Base-by-base conservation (phyloP, 2,797 vertebrate species). In the Aythya fuligula region DNA sequence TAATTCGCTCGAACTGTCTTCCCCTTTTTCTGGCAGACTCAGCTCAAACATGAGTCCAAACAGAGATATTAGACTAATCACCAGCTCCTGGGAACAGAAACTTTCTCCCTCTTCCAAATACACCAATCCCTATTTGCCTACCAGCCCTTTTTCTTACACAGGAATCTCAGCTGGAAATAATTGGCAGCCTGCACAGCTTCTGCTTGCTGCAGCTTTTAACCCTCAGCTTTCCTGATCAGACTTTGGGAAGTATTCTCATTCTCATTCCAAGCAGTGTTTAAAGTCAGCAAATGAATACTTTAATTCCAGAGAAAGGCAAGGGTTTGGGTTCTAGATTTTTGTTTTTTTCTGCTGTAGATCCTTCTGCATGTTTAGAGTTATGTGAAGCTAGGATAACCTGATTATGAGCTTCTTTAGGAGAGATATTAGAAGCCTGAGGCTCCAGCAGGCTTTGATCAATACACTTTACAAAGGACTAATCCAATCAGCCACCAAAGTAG, bases 151-250 rank as follows among this genome's bases (percentile, higher is more conserved):
- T 49, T 80, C 64, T 90, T 57, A 74, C 54, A 80, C 19, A 39
- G 49, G 25, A 85, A 77, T 77, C 69, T 85, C 86, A 87, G 34
- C n/a, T 93, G 93, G 65, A 93, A 92, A 77, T 91, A 82, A 87
- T 20, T 89, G 90, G 32, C 53, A 88, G n/a, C 32, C 41, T 75
- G n/a, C 13, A 49, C 43, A 85, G 32, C 43, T 94, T 94, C 53
- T 85, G 3, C 38, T 87, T 82, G 54, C n/a, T 61, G 22, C 24
- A 87, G 32, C 30, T 93, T 95, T 95, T 96, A 95, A 91, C 75
- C 22, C 72, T 80, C 45, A 74, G 58, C 12, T 7, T 80, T 79
- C 89, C 54, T 78, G 54, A 58, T 72, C 51, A 70, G 43, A 20
- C 41, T 75, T 49, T 34, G 24, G 15, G 27, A 87, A 77, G 6